Evolutionary conservation across 2,888 invertebrate genomes (phyloP), one percentile per base, ranked within the genome.

Genomic region (Chrysolina oricalcia): DNA sequence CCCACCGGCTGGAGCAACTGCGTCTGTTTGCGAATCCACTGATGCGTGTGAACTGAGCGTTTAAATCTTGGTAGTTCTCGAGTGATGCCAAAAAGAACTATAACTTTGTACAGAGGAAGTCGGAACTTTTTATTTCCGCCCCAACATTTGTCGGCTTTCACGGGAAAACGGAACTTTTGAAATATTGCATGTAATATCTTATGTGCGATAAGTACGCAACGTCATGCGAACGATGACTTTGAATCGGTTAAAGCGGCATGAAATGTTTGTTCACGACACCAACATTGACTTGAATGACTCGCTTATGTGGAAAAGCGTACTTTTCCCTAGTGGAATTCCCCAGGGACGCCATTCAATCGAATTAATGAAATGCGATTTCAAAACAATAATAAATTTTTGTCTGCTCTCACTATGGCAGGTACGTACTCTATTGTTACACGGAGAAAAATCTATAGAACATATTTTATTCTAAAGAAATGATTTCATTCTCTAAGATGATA

Each of bases 41-140:
- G 77, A 77, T 78, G 77, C 77, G 74, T 78, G 69, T 70, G 70
- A 76, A 67, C 66, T 71, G 70, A 76, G 67, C 73, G 75, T 69
- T 80, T 73, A 77, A 77, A 78, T 77, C 73, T 65, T 73, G 73
- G 75, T 71, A 69, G 62, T 76, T 75, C 76, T 70, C 66, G 62
- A 72, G 41, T 73, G 41, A 35, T 53, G 56, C 59, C 70, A 19
- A 21, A 50, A 73, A 67, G 65, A 46, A 66, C 35, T 17, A 71
- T 71, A 74, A 67, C 67, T 74, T 62, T 43, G 43, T 62, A 63
- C 73, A 64, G 48, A 73, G 63, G 48, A 67, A 68, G 72, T 67
- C 48, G 72, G 19, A 73, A 70, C 65, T 70, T 70, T 74, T 74
- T 65, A 70, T 70, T 74, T 74, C 63, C 63, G 62, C 68, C 68